Percentiles rank a stretch among this genome's conserved stretches.
These are phyloP conservation scores for Pseudomyrmex concolor DNA, from an alignment of 1,140 invertebrate species.

Conservation along the genomic window DNA sequence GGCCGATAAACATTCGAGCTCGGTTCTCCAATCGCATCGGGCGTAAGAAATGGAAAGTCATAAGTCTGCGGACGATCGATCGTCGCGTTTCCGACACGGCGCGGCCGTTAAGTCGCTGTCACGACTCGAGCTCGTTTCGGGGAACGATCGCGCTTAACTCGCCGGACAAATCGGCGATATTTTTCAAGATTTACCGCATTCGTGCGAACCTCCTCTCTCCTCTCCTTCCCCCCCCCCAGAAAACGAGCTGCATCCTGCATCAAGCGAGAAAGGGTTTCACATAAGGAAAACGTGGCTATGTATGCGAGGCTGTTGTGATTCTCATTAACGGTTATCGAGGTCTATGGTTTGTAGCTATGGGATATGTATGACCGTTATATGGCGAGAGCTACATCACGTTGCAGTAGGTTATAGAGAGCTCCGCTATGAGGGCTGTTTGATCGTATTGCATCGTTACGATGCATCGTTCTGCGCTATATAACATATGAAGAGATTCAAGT, in stretches of 20 bases:
- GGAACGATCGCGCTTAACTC: slow-evolving; percentile 51
- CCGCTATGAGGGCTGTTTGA: slow-evolving; percentile 13
- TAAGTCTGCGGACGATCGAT: slow-evolving; percentile 68
- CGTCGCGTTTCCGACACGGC: slow-evolving; percentile 46
- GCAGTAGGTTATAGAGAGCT: slow-evolving; percentile 58
- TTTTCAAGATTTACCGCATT: slow-evolving; percentile 47
- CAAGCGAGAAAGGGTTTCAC: slow-evolving; percentile 16
- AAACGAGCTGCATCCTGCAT: background rate
- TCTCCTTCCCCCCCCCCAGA: background rate
- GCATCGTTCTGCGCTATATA: slow-evolving; percentile 29
- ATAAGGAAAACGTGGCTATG: background rate
- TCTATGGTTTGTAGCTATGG: slow-evolving; percentile 49
- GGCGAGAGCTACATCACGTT: slow-evolving; percentile 49
- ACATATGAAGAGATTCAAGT: slow-evolving; percentile 19
- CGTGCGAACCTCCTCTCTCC: no score
- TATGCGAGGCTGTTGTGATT: background rate
- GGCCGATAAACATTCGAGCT: slow-evolving; percentile 69
- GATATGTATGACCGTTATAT: slow-evolving; percentile 51
- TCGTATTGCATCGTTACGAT: slow-evolving; percentile 53
- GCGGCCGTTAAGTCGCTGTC: slow-evolving; percentile 58
- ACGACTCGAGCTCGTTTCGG: slow-evolving; percentile 24
- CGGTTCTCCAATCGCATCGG: slow-evolving; percentile 61
- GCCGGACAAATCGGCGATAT: slow-evolving; percentile 58
- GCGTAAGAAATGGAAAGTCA: slow-evolving; percentile 71
- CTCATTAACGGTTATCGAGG: slow-evolving; percentile 52